Percentiles rank a stretch among this genome's conserved stretches.
These are phyloP conservation scores for Erannis defoliaria DNA, from an alignment of 2,888 invertebrate species.

Conservation along the genomic window DNA sequence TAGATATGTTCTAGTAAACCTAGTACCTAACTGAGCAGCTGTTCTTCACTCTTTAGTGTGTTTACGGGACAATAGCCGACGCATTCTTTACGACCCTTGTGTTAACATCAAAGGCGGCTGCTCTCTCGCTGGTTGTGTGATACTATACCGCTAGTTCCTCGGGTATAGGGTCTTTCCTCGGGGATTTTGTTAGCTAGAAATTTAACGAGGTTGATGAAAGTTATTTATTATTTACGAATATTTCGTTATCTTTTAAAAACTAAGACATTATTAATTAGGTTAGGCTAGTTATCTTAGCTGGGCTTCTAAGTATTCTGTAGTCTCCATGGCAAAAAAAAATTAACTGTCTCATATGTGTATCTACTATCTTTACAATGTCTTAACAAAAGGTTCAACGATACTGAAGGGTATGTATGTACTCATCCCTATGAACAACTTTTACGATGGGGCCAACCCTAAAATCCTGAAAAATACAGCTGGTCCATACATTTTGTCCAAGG, in stretches of 20 bases:
- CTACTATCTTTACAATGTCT: too few species aligned
- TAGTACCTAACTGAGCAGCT: slow-evolving; percentile 7
- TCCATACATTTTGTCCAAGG: too few species aligned
- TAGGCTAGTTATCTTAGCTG: not conserved
- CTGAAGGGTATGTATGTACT: too few species aligned
- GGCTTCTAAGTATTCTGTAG: not conserved
- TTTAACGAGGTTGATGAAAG: not conserved
- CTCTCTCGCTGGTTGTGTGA: slow-evolving; percentile 29
- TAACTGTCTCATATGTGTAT: too few species aligned
- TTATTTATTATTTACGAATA: slow-evolving; percentile 6
- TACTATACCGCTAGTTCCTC: slow-evolving; percentile 29
- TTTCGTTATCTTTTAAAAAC: not conserved
- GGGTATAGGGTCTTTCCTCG: slow-evolving; percentile 11
- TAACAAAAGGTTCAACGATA: too few species aligned
- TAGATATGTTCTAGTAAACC: slow-evolving; percentile 1
- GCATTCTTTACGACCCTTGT: slow-evolving; percentile 33
- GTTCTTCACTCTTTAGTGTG: slow-evolving; percentile 5
- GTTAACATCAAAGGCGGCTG: slow-evolving; percentile 44
- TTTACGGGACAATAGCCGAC: slow-evolving; percentile 27
- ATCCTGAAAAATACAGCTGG: too few species aligned
- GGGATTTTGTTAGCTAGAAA: slow-evolving; percentile 8
- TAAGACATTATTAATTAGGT: not conserved
- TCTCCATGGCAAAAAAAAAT: too few species aligned
- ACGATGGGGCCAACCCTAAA: too few species aligned
- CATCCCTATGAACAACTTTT: too few species aligned